A percentile compares a stretch with the other conserved stretches of the same genome.
Conservation (phyloP, 2,888 invertebrate genomes). For the Arrhopalites spinosus region DNA sequence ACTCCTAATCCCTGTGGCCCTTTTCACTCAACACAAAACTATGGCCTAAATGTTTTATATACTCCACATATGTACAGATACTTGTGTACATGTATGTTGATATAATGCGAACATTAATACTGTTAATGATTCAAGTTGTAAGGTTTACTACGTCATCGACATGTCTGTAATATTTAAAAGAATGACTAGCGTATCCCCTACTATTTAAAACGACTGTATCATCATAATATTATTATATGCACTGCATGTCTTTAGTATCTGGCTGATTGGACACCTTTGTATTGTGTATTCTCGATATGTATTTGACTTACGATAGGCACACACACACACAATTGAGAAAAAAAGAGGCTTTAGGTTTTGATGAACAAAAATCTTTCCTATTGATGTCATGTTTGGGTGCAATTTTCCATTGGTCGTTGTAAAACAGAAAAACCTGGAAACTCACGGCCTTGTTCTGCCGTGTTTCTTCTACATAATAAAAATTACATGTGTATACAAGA, state of each 20-base stretch:
- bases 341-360: background rate
- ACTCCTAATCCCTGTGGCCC: background rate
- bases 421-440: conserved; percentile 8
- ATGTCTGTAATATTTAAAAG: too few relatives aligned
- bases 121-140: too few relatives aligned
- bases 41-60: background rate
- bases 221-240: too few relatives aligned
- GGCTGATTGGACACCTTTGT: too few relatives aligned
- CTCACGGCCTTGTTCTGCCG: background rate
- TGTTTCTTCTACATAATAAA: too few relatives aligned
- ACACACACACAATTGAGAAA: background rate
- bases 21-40: conserved; percentile 7
- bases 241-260: too few relatives aligned
- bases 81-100: too few relatives aligned
- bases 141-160: too few relatives aligned
- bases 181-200: too few relatives aligned
- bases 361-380: conserved; percentile 2
- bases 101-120: too few relatives aligned
- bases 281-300: background rate
- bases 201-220: too few relatives aligned
- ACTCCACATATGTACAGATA: background rate
- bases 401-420: background rate
- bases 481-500: too few relatives aligned
- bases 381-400: background rate
- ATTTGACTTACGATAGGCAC: background rate